Conservation (phyloP, 2,888 invertebrate species). For the Cylloceria caligata region DNA sequence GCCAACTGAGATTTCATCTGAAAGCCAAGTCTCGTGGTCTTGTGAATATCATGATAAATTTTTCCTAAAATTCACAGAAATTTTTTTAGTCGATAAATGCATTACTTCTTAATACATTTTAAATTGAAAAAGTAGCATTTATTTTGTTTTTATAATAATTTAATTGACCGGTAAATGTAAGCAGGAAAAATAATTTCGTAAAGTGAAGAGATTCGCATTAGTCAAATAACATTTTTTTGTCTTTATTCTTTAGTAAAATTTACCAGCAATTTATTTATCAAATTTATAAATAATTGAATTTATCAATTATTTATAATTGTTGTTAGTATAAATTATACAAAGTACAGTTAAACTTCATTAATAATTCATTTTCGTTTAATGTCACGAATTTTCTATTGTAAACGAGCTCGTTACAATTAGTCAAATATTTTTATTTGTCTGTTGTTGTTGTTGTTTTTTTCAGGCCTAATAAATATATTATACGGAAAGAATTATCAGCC, state of each 20-base stretch:
- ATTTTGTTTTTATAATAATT: no score
- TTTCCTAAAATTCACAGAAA: neutral
- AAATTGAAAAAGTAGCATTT: no score
- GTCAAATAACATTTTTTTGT: no score
- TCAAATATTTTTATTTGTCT: neutral
- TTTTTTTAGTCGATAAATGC: neutral
- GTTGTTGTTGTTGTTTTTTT: no score
- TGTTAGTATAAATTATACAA: neutral
- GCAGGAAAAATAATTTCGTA: no score
- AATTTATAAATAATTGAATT: no score
- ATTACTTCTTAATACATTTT: no score
- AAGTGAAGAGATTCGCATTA: no score
- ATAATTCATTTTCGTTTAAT: neutral
- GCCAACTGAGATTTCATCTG: neutral
- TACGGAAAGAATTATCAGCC: neutral
- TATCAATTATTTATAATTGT: no score
- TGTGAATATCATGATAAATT: neutral
- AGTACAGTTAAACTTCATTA: neutral
- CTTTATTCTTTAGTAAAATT: no score
- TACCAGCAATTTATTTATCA: no score
- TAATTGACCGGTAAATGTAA: no score
- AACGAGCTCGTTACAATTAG: neutral
- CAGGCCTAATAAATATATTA: neutral
- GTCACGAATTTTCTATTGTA: neutral
- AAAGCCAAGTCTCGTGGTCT: neutral